Percentiles rank a stretch among this genome's conserved stretches.
phyloP scores from a whole-genome alignment of 2,888 invertebrate genomes.

The Callyntrura guangdongensis region DNA sequence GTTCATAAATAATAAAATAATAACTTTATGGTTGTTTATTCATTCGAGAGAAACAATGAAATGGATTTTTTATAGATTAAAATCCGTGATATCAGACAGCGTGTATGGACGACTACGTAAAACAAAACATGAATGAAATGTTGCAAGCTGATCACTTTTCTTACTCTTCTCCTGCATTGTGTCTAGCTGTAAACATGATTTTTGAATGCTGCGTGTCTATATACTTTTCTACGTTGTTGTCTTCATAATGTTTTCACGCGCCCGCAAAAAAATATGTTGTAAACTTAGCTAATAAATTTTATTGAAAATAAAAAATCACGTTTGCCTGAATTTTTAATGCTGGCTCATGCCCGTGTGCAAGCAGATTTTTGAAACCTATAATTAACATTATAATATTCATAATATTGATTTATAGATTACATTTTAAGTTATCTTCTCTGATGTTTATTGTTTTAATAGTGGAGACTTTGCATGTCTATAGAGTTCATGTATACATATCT shows the following conservation, averaged over 20 bases:
- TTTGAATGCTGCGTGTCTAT: constrained; percentile 36
- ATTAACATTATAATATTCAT: constrained; percentile 75
- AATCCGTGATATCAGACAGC: constrained; percentile 61
- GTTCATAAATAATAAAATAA: constrained; percentile 73
- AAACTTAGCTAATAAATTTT: constrained; percentile 30
- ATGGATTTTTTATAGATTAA: constrained; percentile 56
- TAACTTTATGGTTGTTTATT: constrained; percentile 69
- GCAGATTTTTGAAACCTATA: constrained; percentile 70
- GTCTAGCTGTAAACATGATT: background rate
- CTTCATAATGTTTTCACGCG: constrained; percentile 20
- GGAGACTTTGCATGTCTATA: too few species aligned
- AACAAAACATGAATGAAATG: constrained; percentile 23
- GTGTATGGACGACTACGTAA: background rate
- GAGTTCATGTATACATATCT: background rate
- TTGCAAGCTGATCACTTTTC: constrained; percentile 39
- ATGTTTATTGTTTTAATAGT: constrained; percentile 47
- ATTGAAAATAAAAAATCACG: constrained; percentile 56
- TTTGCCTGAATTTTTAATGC: constrained; percentile 41
- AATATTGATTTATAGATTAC: constrained; percentile 80
- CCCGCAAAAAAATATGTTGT: background rate
- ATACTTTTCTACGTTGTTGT: background rate
- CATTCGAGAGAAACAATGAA: constrained; percentile 73
- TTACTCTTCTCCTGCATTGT: background rate
- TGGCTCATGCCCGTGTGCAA: constrained; percentile 46
- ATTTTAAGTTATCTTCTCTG: constrained; percentile 63